Evolutionary conservation across 1,140 invertebrate species (phyloP).

Genomic region (Drosophila neocordata): DNA sequence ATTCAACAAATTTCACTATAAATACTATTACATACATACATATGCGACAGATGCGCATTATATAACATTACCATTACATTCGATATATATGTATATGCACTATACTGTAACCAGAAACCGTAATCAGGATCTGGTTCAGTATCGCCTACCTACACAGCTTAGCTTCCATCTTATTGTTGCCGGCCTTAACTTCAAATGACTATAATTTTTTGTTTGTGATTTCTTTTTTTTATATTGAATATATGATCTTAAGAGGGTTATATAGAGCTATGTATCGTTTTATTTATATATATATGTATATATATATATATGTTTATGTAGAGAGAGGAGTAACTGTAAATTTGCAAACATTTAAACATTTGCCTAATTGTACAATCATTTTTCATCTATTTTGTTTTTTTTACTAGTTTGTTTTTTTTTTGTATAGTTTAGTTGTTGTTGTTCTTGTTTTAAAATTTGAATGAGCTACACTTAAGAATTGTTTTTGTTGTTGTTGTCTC

Average conservation of each 20-base stretch:
- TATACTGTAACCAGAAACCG: conserved; percentile 27
- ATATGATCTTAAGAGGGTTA: conserved; percentile 59
- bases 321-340: conserved; percentile 70
- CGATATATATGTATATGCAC: conserved; percentile 54
- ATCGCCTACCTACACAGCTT: conserved; percentile 64
- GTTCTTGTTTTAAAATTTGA: conserved; percentile 71
- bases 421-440: conserved; percentile 59
- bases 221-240: conserved; percentile 42
- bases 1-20: conserved; percentile 73
- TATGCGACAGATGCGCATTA: conserved; percentile 50
- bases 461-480: conserved; percentile 68
- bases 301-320: conserved; percentile 65
- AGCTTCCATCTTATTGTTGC: conserved; percentile 61
- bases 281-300: conserved; percentile 36
- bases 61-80: conserved; percentile 59
- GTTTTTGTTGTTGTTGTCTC: not conserved
- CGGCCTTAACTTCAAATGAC: conserved; percentile 33
- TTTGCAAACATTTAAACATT: conserved; percentile 49
- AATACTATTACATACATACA: conserved; percentile 64
- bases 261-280: conserved; percentile 28
- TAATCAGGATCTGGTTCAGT: conserved; percentile 36
- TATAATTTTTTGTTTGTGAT: conserved; percentile 27
- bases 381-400: conserved; percentile 13
- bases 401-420: conserved; percentile 8
- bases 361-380: conserved; percentile 62